Percentiles rank a stretch among this genome's conserved stretches.
Conservation (phyloP, 2,113 vertebrate genomes). For the Corythaeola cristata region DNA sequence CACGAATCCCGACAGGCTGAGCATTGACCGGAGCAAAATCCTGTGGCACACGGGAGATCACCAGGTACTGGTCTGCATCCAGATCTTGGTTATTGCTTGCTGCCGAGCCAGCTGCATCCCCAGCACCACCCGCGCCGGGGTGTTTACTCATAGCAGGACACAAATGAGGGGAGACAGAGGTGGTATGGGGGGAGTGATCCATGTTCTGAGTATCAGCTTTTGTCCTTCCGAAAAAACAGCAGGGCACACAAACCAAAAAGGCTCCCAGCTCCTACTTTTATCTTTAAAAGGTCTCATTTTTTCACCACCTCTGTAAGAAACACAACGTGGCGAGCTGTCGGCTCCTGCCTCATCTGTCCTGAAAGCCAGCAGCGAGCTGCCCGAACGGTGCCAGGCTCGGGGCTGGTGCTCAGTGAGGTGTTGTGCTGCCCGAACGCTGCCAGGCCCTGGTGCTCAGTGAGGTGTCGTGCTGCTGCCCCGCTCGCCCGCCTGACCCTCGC, state of each 20-base stretch:
- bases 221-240: neutral
- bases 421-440: neutral
- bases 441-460: fast-evolving
- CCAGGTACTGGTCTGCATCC: conserved; percentile 26
- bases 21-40: conserved; percentile 67
- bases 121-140: fast-evolving
- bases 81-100: neutral
- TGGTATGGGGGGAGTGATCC: fast-evolving
- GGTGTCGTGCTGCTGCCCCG: neutral
- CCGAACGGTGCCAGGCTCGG: fast-evolving
- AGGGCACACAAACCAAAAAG: fast-evolving
- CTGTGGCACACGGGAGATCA: conserved; percentile 71
- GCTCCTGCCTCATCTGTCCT: neutral
- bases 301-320: neutral
- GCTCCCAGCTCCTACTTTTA: neutral
- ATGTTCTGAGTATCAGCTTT: neutral
- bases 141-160: neutral
- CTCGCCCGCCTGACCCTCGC: neutral
- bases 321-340: fast-evolving
- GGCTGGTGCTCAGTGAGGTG: neutral
- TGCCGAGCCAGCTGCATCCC: too few species aligned
- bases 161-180: neutral
- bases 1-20: conserved; percentile 54
- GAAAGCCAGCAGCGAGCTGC: neutral
- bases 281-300: neutral